phyloP scores from a whole-genome alignment of 2,113 vertebrate genomes.

The Calyptommatus sinebrachiatus region DNA sequence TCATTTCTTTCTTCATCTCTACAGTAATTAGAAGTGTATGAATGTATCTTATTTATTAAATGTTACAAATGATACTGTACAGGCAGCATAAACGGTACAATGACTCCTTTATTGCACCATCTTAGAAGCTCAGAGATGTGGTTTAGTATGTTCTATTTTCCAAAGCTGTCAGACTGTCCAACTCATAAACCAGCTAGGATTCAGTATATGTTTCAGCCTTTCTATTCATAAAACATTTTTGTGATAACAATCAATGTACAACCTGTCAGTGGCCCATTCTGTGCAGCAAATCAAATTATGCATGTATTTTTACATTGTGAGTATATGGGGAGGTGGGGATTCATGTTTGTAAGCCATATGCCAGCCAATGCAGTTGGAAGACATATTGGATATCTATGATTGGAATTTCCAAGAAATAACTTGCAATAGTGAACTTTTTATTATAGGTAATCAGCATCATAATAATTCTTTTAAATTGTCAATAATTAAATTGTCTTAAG shows the following conservation, averaged over 20 bases:
- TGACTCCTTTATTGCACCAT: conserved; percentile 10
- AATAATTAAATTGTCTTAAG: no score
- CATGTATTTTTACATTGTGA: not conserved
- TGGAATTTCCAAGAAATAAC: not conserved
- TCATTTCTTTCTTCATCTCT: not conserved
- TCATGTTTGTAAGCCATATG: not conserved
- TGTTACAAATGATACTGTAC: conserved; percentile 8
- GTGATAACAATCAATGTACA: not conserved
- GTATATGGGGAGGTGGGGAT: not conserved
- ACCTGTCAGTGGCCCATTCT: not conserved
- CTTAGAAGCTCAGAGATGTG: not conserved
- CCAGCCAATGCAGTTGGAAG: not conserved
- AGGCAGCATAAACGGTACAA: conserved; percentile 3
- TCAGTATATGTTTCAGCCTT: not conserved
- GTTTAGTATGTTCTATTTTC: conserved; percentile 14
- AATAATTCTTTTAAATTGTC: not conserved
- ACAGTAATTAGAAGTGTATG: conserved; percentile 4
- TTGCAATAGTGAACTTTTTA: not conserved
- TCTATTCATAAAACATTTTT: conserved; percentile 4
- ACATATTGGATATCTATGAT: not conserved
- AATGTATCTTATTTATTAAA: conserved; percentile 31
- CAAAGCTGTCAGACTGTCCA: not conserved
- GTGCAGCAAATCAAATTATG: conserved; percentile 20
- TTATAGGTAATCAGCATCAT: not conserved
- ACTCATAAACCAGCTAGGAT: not conserved